These are phyloP conservation scores for Gobius niger DNA, from an alignment of 2,113 vertebrate genomes.

Conservation along the genomic window DNA sequence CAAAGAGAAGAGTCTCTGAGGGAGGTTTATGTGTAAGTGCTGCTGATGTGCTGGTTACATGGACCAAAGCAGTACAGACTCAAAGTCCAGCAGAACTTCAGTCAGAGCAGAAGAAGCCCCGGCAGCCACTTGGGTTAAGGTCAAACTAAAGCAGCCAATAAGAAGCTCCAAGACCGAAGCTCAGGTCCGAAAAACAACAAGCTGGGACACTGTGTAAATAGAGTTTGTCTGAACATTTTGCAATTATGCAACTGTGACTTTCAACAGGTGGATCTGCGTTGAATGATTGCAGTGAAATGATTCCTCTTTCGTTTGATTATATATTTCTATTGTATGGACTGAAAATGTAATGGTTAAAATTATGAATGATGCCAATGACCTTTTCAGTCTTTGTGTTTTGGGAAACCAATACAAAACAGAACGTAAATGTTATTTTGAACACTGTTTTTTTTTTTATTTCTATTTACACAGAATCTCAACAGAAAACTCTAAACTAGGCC, in stretches of 20 bases:
- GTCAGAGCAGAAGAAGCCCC: slow-evolving; percentile 25
- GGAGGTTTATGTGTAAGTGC: no score
- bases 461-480: neutral
- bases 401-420: no score
- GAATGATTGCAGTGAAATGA: neutral
- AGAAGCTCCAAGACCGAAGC: slow-evolving; percentile 7
- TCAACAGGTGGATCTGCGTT: neutral
- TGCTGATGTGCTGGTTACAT: slow-evolving; percentile 14
- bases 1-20: neutral
- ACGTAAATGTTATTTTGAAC: no score
- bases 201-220: slow-evolving; percentile 10
- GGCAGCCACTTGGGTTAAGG: neutral
- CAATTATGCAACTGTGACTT: no score
- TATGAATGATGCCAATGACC: no score
- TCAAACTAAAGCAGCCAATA: slow-evolving; percentile 11
- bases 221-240: no score
- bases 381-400: no score
- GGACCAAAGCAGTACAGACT: slow-evolving; percentile 7
- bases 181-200: slow-evolving; percentile 6
- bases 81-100: slow-evolving; percentile 5
- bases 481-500: neutral
- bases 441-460: neutral
- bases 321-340: no score
- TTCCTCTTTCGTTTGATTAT: no score
- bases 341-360: no score